These are phyloP conservation scores for Zenarchopterus dispar DNA, from an alignment of 2,797 vertebrate genomes.

Conservation along the genomic window DNA sequence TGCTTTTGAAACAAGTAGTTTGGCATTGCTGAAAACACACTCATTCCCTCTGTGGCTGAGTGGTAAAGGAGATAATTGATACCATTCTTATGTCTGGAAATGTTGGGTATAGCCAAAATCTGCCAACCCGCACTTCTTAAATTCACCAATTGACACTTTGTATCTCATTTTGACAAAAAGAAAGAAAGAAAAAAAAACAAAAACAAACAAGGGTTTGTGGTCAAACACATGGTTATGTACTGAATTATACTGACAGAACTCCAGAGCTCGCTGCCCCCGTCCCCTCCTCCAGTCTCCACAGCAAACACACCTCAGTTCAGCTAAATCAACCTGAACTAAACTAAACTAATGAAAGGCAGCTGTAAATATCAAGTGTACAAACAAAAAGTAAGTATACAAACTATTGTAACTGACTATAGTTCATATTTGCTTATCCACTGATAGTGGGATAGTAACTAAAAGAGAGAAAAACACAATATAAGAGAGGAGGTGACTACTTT, in stretches of 20 bases:
- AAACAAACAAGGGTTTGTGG: background rate
- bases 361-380: too few relatives aligned
- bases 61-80: slow-evolving; percentile 5
- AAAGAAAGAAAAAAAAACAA: slow-evolving; percentile 7
- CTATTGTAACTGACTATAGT: too few relatives aligned
- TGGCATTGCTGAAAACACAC: background rate
- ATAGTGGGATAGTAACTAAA: too few relatives aligned
- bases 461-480: too few relatives aligned
- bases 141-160: background rate
- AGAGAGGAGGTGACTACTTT: too few relatives aligned
- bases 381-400: too few relatives aligned
- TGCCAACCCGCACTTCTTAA: slow-evolving; percentile 1
- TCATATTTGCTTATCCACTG: too few relatives aligned
- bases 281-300: too few relatives aligned
- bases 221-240: background rate
- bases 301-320: background rate
- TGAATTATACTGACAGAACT: too few relatives aligned
- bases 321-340: background rate
- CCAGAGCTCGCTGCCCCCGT: too few relatives aligned
- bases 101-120: background rate
- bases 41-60: background rate
- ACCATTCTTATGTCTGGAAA: background rate
- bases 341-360: background rate
- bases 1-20: slow-evolving; percentile 5
- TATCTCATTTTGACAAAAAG: background rate